Evolutionary conservation across 2,797 vertebrate species (phyloP).

Genomic region (Lacerta agilis): DNA sequence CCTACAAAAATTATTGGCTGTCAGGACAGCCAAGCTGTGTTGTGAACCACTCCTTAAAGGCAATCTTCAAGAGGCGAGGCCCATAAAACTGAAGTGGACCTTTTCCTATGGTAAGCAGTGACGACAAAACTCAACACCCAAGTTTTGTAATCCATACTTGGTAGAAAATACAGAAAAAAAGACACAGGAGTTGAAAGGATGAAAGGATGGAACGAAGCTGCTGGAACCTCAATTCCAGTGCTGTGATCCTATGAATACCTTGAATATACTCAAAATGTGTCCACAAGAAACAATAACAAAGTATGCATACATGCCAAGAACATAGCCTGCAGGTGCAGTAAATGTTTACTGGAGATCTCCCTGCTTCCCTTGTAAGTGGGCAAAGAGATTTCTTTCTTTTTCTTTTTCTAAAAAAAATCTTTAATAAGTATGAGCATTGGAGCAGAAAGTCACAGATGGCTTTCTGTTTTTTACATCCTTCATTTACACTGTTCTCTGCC

Average conservation of each 20-base stretch:
- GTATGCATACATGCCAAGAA: neutral
- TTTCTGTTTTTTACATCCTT: too few species aligned
- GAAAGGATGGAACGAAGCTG: neutral
- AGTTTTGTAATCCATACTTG: neutral
- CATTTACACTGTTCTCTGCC: too few species aligned
- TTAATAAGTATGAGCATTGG: too few species aligned
- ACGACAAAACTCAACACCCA: neutral
- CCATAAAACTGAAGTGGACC: neutral
- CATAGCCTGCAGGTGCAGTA: neutral
- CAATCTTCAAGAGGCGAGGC: neutral
- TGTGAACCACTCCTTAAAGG: neutral
- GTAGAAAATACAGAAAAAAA: neutral
- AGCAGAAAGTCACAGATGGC: too few species aligned
- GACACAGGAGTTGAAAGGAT: neutral
- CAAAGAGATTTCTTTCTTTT: too few species aligned
- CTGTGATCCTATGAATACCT: neutral
- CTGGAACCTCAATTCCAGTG: neutral
- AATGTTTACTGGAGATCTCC: neutral
- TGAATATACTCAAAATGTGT: neutral
- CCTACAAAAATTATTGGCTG: rapidly evolving
- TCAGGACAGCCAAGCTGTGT: neutral
- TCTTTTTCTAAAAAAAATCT: too few species aligned
- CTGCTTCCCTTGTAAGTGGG: neutral
- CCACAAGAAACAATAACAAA: neutral
- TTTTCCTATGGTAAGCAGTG: neutral